phyloP scores from a whole-genome alignment of 2,888 invertebrate species.

The Drosophila percnosoma region DNA sequence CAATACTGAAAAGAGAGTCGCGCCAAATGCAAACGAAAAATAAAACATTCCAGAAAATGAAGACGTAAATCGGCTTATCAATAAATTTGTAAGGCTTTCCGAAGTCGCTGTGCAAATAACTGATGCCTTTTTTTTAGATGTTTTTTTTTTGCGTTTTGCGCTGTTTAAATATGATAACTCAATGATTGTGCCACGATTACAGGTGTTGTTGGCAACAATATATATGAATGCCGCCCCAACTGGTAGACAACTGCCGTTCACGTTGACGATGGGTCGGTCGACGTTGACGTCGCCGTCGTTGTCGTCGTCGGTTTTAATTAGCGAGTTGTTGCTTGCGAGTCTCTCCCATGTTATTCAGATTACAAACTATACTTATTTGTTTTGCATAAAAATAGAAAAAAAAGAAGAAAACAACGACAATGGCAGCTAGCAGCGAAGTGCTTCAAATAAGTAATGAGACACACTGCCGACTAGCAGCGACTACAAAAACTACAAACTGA shows the following conservation, averaged over 20 bases:
- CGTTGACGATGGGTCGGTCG: conserved; percentile 19
- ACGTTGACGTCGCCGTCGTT: conserved; percentile 10
- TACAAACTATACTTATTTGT: conserved; percentile 74
- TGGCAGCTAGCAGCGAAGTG: conserved; percentile 16
- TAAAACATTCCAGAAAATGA: conserved; percentile 31
- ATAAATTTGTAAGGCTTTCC: conserved; percentile 47
- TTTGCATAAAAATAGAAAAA: conserved; percentile 75
- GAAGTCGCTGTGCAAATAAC: conserved; percentile 50
- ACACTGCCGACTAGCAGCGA: conserved; percentile 1
- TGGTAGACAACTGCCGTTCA: conserved; percentile 45
- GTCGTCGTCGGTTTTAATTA: conserved; percentile 65
- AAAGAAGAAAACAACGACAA: conserved; percentile 13
- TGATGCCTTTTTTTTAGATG: conserved; percentile 5
- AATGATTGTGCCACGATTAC: conserved; percentile 76
- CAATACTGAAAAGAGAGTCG: conserved; percentile 44
- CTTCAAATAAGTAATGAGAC: conserved; percentile 34
- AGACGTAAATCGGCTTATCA: conserved; percentile 81
- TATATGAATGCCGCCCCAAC: conserved; percentile 28
- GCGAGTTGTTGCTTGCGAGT: conserved; percentile 52
- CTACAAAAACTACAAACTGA: conserved; percentile 5
- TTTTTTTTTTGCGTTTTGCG: conserved; percentile 14
- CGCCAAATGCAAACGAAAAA: conserved; percentile 11
- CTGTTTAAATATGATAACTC: conserved; percentile 71
- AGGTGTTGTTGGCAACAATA: conserved; percentile 69
- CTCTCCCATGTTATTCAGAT: conserved; percentile 70